These are phyloP conservation scores for Chrysoperla carnea DNA, from an alignment of 1,140 invertebrate species.

Conservation along the genomic window DNA sequence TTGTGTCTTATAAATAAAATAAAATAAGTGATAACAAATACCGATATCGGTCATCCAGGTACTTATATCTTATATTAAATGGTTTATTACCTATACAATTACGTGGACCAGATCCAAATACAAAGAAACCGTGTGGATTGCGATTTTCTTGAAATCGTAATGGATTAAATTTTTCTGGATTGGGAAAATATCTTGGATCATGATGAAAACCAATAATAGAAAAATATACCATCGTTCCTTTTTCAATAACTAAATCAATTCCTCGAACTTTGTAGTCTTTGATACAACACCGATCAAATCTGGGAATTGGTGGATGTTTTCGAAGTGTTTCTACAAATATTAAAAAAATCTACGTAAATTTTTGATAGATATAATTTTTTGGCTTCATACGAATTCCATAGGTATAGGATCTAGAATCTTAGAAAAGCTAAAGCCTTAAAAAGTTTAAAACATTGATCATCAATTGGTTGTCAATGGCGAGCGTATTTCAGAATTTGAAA, in stretches of 20 bases:
- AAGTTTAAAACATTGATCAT: too few relatives aligned
- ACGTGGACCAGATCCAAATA: constrained; percentile 32
- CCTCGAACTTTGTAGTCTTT: constrained; percentile 15
- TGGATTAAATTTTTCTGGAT: constrained; percentile 34
- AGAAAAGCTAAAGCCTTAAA: too few relatives aligned
- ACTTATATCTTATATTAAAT: too few relatives aligned
- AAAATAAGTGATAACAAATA: too few relatives aligned
- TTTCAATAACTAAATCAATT: constrained; percentile 15
- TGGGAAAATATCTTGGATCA: constrained; percentile 26
- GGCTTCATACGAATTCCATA: too few relatives aligned
- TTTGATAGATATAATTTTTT: too few relatives aligned
- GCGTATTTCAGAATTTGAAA: too few relatives aligned
- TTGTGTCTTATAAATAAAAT: too few relatives aligned
- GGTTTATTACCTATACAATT: constrained; percentile 33
- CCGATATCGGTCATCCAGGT: too few relatives aligned
- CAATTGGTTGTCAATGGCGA: too few relatives aligned
- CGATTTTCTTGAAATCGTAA: constrained; percentile 29
- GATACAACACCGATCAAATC: constrained; percentile 10
- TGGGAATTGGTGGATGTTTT: constrained; percentile 21
- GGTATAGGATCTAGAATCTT: too few relatives aligned
- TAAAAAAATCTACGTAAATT: too few relatives aligned
- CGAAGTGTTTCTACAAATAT: constrained; percentile 24
- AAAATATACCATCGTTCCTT: constrained; percentile 29
- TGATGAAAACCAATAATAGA: constrained; percentile 32
- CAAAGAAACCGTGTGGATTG: constrained; percentile 20